These are phyloP conservation scores for Patiria miniata DNA, from an alignment of 35 echinoderm and acorn worm species.

Conservation along the genomic window DNA sequence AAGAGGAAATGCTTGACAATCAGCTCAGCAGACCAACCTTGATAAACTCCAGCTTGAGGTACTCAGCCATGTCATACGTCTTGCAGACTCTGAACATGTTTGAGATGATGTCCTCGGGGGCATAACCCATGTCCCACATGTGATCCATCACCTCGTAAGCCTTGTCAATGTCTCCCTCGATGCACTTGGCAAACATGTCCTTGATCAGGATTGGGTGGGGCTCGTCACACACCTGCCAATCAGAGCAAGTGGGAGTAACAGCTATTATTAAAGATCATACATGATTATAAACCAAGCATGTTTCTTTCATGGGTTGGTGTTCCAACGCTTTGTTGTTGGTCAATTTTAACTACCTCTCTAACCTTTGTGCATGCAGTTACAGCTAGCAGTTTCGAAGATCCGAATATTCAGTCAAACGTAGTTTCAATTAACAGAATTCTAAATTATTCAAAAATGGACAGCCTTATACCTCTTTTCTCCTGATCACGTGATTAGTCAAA, in stretches of 20 bases:
- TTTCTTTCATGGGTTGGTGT: too few species aligned
- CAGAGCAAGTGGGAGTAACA: background rate
- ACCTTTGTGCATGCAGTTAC: too few species aligned
- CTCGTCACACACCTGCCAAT: constrained; percentile 94
- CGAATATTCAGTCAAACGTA: too few species aligned
- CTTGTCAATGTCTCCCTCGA: constrained; percentile 91
- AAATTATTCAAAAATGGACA: too few species aligned
- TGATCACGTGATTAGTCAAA: too few species aligned
- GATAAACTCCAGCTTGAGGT: constrained; percentile 94
- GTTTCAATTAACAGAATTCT: too few species aligned
- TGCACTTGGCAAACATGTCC: constrained; percentile 82
- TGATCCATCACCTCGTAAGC: constrained; percentile 92
- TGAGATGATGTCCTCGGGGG: constrained; percentile 85
- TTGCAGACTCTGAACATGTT: constrained; percentile 93
- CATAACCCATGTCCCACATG: constrained; percentile 91
- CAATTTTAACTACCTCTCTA: too few species aligned
- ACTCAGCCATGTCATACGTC: constrained; percentile 89
- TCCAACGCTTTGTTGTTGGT: too few species aligned
- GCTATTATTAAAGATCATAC: background rate
- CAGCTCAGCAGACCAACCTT: constrained; percentile 51
- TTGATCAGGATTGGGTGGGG: constrained; percentile 90
- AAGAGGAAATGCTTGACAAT: too few species aligned
- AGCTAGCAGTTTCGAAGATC: too few species aligned
- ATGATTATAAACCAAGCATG: background rate
- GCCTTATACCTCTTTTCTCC: too few species aligned